Evolutionary conservation across 2,888 invertebrate species (phyloP), one percentile per base, ranked within the genome.

Genomic region (Ceriagrion tenellum): DNA sequence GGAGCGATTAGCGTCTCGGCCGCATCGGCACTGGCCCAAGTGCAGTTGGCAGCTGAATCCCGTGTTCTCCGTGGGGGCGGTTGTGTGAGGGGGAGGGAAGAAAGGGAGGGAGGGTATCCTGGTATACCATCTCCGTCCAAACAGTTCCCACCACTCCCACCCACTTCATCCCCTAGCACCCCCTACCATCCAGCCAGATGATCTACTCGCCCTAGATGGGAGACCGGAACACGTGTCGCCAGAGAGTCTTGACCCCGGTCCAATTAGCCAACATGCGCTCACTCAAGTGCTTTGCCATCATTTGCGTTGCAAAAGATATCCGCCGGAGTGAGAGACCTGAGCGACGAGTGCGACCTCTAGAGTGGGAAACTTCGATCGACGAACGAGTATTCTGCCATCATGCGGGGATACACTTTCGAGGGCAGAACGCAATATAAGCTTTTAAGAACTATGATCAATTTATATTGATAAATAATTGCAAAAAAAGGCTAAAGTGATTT

Each of bases 1-100:
- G 30, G 35, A 30, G 35, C 81, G 81, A 35, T 81, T 81, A 81
- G 81, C 35, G 81, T 81, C 47, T 47, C 69, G 69, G 26, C 69
- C 69, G 69, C n/a, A 69, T 69, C 81, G 81, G 81, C 81, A 81
- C 81, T 30, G 81, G 35, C 13, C 81, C 81, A 81, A 81, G 81
- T 81, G 81, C 81, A 81, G 23, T 81, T 81, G 81, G 81, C 81
- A 81, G 81, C 35, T 81, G 81, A 35, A 81, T 35, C 30, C 35
- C 30, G 81, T 81, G 81, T 81, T 81, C 81, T n/a, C 81, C 23
- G 2, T 12, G 35, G 81, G 16, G 81, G 81, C 0, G 59, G 56
- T 16, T 16, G 16, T 16, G n/a, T n/a, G 56, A 56, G 56, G 56
- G 56, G 56, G 56, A 16, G 56, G 56, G 56, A 16, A 16, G n/a